A percentile compares a stretch with the other conserved stretches of the same genome.
phyloP scores from a whole-genome alignment of 2,888 invertebrate genomes.

The Bimastos eiseni region DNA sequence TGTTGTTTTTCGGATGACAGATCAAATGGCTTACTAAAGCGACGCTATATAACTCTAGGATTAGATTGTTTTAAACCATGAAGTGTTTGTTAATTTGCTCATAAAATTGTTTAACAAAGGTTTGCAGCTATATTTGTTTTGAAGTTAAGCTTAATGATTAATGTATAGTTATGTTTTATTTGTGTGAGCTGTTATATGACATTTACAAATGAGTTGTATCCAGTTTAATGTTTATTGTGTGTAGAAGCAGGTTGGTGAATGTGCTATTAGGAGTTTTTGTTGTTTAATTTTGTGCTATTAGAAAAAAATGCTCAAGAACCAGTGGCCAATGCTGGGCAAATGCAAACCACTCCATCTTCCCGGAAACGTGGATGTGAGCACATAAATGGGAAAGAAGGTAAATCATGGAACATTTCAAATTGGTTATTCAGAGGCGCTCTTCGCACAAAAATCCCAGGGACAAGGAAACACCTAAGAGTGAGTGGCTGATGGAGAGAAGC shows the following conservation, averaged over 20 bases:
- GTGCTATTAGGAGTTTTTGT: not conserved
- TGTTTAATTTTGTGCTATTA: not conserved
- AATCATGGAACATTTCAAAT: constrained; percentile 62
- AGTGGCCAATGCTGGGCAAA: not conserved
- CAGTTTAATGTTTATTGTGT: not conserved
- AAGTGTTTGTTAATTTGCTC: not conserved
- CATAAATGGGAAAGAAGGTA: constrained; percentile 82
- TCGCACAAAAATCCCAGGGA: too few relatives aligned
- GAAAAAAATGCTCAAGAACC: not conserved
- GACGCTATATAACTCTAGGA: not conserved
- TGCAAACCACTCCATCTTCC: constrained; percentile 42
- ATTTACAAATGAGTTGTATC: not conserved
- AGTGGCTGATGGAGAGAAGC: too few relatives aligned
- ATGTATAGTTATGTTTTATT: not conserved
- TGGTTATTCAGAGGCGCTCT: too few relatives aligned
- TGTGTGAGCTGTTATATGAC: not conserved
- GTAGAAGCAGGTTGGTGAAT: not conserved
- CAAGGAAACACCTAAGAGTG: too few relatives aligned
- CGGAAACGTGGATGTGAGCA: constrained; percentile 82
- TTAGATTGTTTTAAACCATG: not conserved
- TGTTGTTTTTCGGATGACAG: too few relatives aligned
- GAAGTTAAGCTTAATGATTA: not conserved
- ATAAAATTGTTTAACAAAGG: not conserved
- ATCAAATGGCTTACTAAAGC: too few relatives aligned
- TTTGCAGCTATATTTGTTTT: not conserved